These are phyloP conservation scores for Sanderia malayensis DNA, from an alignment of 30 jellyfish, hydroid and myxozoan species.

Conservation along the genomic window DNA sequence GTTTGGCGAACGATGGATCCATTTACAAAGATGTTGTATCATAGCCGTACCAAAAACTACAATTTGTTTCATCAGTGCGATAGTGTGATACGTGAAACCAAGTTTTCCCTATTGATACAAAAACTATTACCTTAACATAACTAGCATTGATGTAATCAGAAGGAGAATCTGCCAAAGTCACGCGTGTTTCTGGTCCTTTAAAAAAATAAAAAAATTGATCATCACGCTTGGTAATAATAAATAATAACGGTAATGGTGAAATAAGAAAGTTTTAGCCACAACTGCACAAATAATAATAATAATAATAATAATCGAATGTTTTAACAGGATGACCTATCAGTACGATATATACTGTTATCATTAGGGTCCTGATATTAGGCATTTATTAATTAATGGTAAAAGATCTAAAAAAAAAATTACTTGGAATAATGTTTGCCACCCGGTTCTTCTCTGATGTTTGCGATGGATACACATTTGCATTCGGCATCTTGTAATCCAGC, in stretches of 20 bases:
- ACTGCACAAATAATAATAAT: not conserved
- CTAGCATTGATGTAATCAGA: slow-evolving; percentile 81
- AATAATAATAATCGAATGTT: not conserved
- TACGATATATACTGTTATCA: too few relatives aligned
- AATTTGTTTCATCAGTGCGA: too few relatives aligned
- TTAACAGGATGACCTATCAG: too few relatives aligned
- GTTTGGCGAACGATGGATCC: not conserved
- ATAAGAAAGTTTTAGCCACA: not conserved
- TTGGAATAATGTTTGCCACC: slow-evolving; percentile 41
- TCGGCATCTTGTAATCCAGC: slow-evolving; percentile 56
- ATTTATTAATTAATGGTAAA: too few relatives aligned
- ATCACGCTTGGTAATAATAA: not conserved
- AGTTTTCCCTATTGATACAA: not conserved
- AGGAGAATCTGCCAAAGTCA: slow-evolving; percentile 13
- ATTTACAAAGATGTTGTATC: not conserved
- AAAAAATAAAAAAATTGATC: slow-evolving; percentile 3
- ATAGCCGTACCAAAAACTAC: too few relatives aligned
- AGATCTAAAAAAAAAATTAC: too few relatives aligned
- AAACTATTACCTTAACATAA: slow-evolving; percentile 46
- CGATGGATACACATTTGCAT: slow-evolving; percentile 34
- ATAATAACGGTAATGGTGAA: not conserved
- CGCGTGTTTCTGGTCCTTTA: slow-evolving; percentile 72
- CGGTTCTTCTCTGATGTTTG: slow-evolving; percentile 38
- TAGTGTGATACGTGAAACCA: not conserved
- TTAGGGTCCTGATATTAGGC: too few relatives aligned